A percentile compares a stretch with the other conserved stretches of the same genome.
phyloP scores from a whole-genome alignment of 2,113 vertebrate genomes.

The Aldabrachelys gigantea region DNA sequence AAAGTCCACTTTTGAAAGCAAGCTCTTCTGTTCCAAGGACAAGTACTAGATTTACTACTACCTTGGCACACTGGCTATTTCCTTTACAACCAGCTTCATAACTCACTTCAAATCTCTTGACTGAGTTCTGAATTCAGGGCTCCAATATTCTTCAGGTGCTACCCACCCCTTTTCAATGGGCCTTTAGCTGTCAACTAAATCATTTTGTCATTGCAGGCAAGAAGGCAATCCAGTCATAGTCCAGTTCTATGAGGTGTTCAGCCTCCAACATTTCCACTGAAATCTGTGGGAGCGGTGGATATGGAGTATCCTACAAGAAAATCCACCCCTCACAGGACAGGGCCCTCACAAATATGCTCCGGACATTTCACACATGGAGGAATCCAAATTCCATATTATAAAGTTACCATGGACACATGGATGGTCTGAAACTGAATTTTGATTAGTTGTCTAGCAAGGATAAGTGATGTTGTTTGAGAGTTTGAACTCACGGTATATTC shows the following conservation, averaged over 20 bases:
- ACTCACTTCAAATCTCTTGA: background rate
- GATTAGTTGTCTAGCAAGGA: background rate
- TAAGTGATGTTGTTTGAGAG: background rate
- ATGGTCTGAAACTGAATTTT: background rate
- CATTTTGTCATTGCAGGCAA: background rate
- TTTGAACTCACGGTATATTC: background rate
- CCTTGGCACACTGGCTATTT: background rate
- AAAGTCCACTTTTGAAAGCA: background rate
- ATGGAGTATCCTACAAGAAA: background rate
- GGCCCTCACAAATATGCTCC: background rate
- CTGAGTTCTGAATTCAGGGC: background rate
- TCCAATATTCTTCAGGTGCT: background rate
- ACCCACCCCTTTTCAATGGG: background rate
- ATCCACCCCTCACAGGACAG: background rate
- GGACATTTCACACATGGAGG: background rate
- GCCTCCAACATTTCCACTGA: background rate
- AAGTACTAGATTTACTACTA: background rate
- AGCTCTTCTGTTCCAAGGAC: background rate
- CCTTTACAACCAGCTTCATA: background rate
- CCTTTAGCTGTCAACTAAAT: background rate
- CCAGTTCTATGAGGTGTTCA: background rate
- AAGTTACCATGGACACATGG: background rate
- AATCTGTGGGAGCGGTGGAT: background rate
- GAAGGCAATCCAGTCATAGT: background rate
- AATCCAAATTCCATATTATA: fast-evolving